Conservation (phyloP, 2,888 invertebrate genomes). For the Phyllotreta cruciferae region DNA sequence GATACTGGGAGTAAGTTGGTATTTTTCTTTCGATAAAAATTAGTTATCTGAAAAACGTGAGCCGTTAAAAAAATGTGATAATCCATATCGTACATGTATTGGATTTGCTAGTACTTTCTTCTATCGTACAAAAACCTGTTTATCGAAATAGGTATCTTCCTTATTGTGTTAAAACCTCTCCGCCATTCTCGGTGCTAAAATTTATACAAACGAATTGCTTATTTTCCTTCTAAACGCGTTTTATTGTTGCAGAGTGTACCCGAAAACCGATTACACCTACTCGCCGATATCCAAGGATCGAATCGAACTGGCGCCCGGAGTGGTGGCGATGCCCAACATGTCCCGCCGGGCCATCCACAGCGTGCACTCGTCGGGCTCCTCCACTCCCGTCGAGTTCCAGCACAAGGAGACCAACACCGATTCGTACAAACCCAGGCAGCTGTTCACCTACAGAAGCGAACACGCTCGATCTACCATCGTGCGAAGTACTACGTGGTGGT, state of each 20-base stretch:
- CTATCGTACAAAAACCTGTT: too few species aligned
- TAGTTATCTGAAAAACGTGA: neutral
- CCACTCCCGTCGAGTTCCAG: conserved; percentile 29
- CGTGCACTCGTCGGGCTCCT: conserved; percentile 37
- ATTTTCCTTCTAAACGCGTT: too few species aligned
- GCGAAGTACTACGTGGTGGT: conserved; percentile 37
- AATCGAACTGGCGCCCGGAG: conserved; percentile 79
- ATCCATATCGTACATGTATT: too few species aligned
- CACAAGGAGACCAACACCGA: conserved; percentile 55
- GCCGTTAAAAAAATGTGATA: too few species aligned
- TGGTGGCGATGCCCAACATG: conserved; percentile 89
- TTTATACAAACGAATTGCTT: too few species aligned
- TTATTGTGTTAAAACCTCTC: too few species aligned
- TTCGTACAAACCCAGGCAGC: conserved; percentile 34
- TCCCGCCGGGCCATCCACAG: conserved; percentile 73
- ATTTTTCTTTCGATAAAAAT: neutral
- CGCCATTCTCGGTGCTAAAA: too few species aligned
- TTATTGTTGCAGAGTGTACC: conserved; percentile 73
- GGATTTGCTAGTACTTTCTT: too few species aligned
- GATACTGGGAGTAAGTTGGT: conserved; percentile 83
- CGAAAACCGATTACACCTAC: conserved; percentile 92
- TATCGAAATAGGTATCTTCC: too few species aligned
- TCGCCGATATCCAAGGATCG: conserved; percentile 83
- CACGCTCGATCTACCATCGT: neutral
- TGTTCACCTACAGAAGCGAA: conserved; percentile 45